These are phyloP conservation scores for Orchesella cincta DNA, from an alignment of 1,140 invertebrate species.

Conservation along the genomic window DNA sequence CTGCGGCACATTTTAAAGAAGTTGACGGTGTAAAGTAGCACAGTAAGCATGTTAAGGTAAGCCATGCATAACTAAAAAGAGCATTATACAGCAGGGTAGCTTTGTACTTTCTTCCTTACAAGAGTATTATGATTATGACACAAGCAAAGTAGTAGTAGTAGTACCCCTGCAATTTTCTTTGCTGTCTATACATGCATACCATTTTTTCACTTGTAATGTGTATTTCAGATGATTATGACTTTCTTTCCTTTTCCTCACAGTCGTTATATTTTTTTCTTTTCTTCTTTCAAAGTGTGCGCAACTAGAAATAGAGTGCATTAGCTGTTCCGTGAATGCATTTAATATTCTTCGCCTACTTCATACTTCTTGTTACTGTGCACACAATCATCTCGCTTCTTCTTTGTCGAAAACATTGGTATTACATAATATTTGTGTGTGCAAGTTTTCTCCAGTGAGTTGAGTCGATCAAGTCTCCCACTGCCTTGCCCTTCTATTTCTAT, in stretches of 20 bases:
- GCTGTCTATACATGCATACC: not conserved
- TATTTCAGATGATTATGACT: constrained; percentile 19
- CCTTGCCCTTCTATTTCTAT: too few species aligned
- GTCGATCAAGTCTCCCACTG: too few species aligned
- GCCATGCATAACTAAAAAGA: constrained; percentile 28
- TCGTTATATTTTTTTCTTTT: not conserved
- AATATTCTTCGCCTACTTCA: too few species aligned
- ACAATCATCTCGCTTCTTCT: too few species aligned
- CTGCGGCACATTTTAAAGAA: not conserved
- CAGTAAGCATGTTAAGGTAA: constrained; percentile 21
- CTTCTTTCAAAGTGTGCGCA: not conserved
- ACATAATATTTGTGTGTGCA: too few species aligned
- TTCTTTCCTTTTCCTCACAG: not conserved
- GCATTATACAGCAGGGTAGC: not conserved
- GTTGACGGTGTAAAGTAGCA: not conserved
- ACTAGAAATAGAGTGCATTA: not conserved
- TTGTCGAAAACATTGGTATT: too few species aligned
- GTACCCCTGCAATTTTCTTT: not conserved
- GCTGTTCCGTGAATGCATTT: too few species aligned
- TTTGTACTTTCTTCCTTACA: too few species aligned
- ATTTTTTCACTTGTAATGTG: constrained; percentile 20
- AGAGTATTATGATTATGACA: constrained; percentile 29
- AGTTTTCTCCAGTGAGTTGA: too few species aligned
- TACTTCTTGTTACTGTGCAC: too few species aligned
- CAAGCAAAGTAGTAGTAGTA: not conserved